phyloP scores from a whole-genome alignment of 2,797 vertebrate species.

The Toxotes lorentzi region DNA sequence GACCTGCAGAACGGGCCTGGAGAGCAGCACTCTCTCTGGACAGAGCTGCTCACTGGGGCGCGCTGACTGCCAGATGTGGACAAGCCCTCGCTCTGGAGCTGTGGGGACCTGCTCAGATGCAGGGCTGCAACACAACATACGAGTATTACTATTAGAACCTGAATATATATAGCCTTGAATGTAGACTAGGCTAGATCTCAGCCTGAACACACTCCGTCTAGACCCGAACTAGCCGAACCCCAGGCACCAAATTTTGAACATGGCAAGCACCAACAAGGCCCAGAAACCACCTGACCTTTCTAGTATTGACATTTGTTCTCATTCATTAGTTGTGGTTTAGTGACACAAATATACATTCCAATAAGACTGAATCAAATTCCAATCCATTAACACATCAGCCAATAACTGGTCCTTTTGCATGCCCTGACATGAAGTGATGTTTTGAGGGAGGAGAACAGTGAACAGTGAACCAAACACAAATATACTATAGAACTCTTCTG shows the following conservation, averaged over 20 bases:
- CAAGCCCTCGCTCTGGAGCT: constrained; percentile 88
- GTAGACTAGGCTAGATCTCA: not conserved
- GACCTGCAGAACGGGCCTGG: constrained; percentile 90
- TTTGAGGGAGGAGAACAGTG: constrained; percentile 11
- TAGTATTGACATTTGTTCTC: not conserved
- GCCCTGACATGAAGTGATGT: constrained; percentile 20
- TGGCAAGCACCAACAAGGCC: not conserved
- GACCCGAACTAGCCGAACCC: constrained; percentile 2
- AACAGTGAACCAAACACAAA: not conserved
- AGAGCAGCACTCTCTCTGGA: constrained; percentile 88
- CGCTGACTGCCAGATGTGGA: constrained; percentile 88
- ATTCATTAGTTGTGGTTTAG: not conserved
- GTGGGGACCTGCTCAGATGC: constrained; percentile 81
- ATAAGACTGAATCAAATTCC: constrained; percentile 17
- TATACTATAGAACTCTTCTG: not conserved
- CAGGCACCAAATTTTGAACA: not conserved
- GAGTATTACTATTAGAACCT: not conserved
- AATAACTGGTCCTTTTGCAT: constrained; percentile 1
- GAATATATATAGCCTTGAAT: not conserved
- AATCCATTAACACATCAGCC: not conserved
- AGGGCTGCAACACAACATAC: constrained; percentile 50
- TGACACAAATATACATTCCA: not conserved
- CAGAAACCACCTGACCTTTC: not conserved
- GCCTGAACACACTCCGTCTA: not conserved
- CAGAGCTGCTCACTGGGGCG: constrained; percentile 82